phyloP scores from a whole-genome alignment of 2,797 vertebrate species.

The Takifugu rubripes region DNA sequence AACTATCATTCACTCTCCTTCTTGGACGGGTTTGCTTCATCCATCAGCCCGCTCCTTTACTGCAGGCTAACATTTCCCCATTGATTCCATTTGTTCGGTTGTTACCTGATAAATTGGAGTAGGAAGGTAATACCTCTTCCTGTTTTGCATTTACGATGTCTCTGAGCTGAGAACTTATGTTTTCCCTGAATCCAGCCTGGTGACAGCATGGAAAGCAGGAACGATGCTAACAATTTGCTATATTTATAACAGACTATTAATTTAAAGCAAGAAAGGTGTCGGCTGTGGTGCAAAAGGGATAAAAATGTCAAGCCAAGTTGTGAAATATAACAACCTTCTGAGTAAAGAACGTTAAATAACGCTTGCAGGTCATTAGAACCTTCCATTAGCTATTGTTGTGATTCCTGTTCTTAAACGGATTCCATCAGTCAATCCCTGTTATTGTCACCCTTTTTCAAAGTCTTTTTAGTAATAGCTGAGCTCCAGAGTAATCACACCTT shows the following conservation, averaged over 20 bases:
- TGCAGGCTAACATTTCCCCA: background rate
- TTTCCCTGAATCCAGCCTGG: background rate
- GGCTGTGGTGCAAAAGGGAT: too few species aligned
- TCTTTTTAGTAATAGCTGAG: conserved; percentile 29
- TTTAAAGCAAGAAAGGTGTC: too few species aligned
- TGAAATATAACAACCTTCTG: conserved; percentile 8
- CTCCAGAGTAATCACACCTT: conserved; percentile 41
- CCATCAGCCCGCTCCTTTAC: background rate
- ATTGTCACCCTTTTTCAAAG: conserved; percentile 20
- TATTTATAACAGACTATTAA: too few species aligned
- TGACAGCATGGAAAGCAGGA: background rate
- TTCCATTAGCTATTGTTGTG: conserved; percentile 24
- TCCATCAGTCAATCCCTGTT: conserved; percentile 12
- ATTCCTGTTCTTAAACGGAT: conserved; percentile 16
- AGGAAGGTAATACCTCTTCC: background rate
- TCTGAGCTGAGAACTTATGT: background rate
- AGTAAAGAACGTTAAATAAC: conserved; percentile 30
- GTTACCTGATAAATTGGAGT: background rate
- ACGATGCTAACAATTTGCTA: too few species aligned
- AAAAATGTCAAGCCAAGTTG: background rate
- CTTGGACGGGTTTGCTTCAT: background rate
- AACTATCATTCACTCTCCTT: background rate
- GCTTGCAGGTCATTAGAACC: conserved; percentile 12
- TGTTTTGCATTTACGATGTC: background rate
- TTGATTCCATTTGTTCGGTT: background rate